These are phyloP conservation scores for Aporophyla lueneburgensis DNA, from an alignment of 2,888 invertebrate species.

Conservation along the genomic window DNA sequence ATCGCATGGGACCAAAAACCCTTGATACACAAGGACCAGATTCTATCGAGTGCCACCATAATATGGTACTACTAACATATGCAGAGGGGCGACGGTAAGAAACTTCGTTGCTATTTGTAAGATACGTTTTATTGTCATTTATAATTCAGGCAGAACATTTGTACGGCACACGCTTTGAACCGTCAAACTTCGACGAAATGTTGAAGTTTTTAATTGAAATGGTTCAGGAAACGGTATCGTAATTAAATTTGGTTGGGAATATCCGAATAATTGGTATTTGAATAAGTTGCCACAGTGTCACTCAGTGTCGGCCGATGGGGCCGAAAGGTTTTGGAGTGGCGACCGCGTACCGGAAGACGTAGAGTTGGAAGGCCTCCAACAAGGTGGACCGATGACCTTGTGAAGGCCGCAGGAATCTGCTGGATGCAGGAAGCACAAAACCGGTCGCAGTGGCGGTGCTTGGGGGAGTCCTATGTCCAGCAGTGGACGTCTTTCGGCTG, in stretches of 20 bases:
- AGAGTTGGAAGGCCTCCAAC: too few relatives aligned
- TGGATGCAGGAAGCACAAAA: too few relatives aligned
- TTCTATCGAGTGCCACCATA: slow-evolving; percentile 58
- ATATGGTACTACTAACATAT: slow-evolving; percentile 73
- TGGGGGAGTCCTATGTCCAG: too few relatives aligned
- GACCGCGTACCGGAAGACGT: too few relatives aligned
- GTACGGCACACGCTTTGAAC: slow-evolving; percentile 38
- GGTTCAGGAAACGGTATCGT: slow-evolving; percentile 34
- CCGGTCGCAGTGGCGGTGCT: too few relatives aligned
- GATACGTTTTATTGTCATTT: slow-evolving; percentile 79
- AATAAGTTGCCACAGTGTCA: not conserved
- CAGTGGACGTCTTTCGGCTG: too few relatives aligned
- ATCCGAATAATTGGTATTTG: slow-evolving; percentile 22
- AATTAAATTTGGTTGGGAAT: slow-evolving; percentile 33
- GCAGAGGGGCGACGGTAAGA: slow-evolving; percentile 69
- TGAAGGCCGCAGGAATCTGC: too few relatives aligned
- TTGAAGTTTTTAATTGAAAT: slow-evolving; percentile 62
- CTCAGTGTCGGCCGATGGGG: too few relatives aligned
- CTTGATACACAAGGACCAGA: not conserved
- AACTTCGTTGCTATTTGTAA: slow-evolving; percentile 74
- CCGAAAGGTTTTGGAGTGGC: too few relatives aligned
- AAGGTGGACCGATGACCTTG: too few relatives aligned
- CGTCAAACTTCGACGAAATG: slow-evolving; percentile 48
- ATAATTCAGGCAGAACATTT: slow-evolving; percentile 76
- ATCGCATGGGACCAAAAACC: not conserved